Evolutionary conservation across 2,113 vertebrate genomes (phyloP).

Genomic region (Entelurus aequoreus): DNA sequence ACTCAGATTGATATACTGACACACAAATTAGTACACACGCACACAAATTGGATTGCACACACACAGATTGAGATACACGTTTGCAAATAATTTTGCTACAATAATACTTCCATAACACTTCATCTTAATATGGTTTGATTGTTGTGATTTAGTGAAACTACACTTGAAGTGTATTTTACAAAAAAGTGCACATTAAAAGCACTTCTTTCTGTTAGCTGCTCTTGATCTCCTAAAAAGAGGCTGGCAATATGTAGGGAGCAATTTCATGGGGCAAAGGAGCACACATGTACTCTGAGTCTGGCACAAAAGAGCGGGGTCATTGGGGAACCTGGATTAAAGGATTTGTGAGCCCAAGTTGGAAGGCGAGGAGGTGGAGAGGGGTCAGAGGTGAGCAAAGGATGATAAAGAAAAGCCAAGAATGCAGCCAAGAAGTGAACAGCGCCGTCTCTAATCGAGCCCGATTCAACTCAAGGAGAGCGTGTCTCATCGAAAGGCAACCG

Average conservation of each 20-base stretch:
- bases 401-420: constrained; percentile 46
- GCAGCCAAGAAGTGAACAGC: constrained; percentile 36
- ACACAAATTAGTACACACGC: no score
- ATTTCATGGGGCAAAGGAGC: constrained; percentile 54
- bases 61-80: no score
- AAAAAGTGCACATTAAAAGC: no score
- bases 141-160: neutral
- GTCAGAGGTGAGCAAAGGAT: constrained; percentile 50
- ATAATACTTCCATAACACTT: no score
- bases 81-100: no score
- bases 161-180: neutral
- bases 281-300: constrained; percentile 51
- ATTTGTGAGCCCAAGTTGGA: constrained; percentile 36
- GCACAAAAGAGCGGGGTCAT: constrained; percentile 57
- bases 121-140: no score
- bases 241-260: neutral
- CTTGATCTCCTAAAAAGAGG: neutral
- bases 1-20: no score
- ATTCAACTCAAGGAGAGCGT: constrained; percentile 53
- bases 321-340: constrained; percentile 58
- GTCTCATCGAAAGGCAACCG: constrained; percentile 32
- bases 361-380: constrained; percentile 30
- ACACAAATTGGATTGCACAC: no score
- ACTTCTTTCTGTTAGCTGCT: neutral
- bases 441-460: constrained; percentile 39